Base-by-base conservation (phyloP, 2,888 invertebrate genomes). In the Diabrotica balteata region DNA sequence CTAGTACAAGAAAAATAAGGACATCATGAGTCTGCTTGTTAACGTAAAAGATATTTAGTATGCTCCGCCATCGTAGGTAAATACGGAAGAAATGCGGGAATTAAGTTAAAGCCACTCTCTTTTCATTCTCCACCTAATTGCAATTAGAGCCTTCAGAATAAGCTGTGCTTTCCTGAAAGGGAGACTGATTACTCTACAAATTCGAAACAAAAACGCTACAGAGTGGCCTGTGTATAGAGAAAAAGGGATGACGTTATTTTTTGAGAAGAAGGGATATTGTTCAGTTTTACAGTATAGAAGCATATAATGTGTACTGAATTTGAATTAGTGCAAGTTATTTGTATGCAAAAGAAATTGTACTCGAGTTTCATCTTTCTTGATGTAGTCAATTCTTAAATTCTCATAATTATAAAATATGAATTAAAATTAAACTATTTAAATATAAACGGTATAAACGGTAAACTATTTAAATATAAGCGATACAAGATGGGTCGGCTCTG, bases 131-230 rank as follows among this genome's bases (percentile, higher is more conserved):
- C 68, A 68, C 71, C 73, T 72, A 73, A 73, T 73, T 73, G 73
- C 73, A 73, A 73, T 73, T 73, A 73, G 71, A 73, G 70, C 69
- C 71, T 70, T 72, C 69, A 67, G 66, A 71, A 67, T 71, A 70
- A 72, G 73, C 70, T 69, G 63, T 66, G 60, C 71, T 71, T 69
- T 69, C 68, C 67, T 70, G 71, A 71, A 73, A 70, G 69, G 71
- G 68, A 69, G 72, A 65, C 67, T 72, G 72, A 72, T 72, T 67
- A 72, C 68, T 64, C 68, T 68, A 73, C 68, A 68, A 71, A 73
- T 69, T 73, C 64, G 71, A 69, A 70, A 73, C 71, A 71, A 71
- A 73, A 73, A 73, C 68, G 60, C 52, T 65, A 71, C 53, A 53
- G 53, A 61, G 61, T 61, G 53, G 17, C 9, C 55, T 11, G 11